Evolutionary conservation across 2,113 vertebrate genomes (phyloP).

Genomic region (Ochotona princeps): DNA sequence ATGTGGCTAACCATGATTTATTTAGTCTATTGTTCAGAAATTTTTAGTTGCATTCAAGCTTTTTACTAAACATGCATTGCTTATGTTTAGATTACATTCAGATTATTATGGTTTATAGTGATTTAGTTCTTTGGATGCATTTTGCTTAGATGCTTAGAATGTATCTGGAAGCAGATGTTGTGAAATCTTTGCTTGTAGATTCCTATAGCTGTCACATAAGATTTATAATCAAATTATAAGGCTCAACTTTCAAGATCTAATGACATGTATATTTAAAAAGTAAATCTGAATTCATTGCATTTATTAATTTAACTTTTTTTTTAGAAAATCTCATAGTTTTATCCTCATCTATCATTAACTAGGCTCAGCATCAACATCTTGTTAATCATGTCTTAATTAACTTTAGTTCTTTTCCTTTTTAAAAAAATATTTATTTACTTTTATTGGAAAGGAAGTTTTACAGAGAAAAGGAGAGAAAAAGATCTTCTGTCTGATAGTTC

Average conservation of each 20-base stretch:
- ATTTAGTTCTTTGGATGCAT: too few species aligned
- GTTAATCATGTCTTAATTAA: background rate
- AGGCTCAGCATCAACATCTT: background rate
- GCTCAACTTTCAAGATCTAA: background rate
- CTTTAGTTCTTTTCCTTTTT: background rate
- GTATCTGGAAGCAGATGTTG: too few species aligned
- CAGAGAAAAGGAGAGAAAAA: too few species aligned
- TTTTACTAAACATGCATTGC: background rate
- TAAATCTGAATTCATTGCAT: background rate
- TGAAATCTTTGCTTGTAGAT: too few species aligned
- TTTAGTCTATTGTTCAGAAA: background rate
- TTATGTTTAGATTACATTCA: too few species aligned
- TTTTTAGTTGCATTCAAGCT: background rate
- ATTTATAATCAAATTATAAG: background rate
- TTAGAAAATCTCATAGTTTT: background rate
- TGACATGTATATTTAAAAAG: background rate
- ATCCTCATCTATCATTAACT: background rate
- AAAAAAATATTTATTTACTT: too few species aligned
- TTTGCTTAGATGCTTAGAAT: too few species aligned
- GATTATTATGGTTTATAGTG: too few species aligned
- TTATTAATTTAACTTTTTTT: background rate
- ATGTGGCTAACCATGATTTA: background rate
- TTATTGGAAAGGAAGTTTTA: too few species aligned
- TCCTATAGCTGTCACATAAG: too few species aligned
- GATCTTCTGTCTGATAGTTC: too few species aligned